Evolutionary conservation across 2,113 vertebrate species (phyloP).

Genomic region (Carlito syrichta): DNA sequence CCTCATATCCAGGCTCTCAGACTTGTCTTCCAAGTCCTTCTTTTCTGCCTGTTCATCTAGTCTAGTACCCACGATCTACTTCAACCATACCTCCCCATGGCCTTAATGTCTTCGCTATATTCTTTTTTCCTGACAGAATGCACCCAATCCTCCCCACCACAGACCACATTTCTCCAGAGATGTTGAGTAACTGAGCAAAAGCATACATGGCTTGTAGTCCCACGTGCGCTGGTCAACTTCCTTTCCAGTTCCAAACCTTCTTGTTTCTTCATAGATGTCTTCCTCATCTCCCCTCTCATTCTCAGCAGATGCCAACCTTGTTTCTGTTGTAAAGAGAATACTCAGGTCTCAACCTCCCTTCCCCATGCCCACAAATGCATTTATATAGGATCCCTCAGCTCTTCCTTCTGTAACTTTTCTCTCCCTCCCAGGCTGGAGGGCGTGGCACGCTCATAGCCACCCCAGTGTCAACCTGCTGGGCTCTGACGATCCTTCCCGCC

Average conservation of each 20-base stretch:
- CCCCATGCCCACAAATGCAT: not conserved
- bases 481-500: too few relatives aligned
- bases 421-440: too few relatives aligned
- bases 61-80: too few relatives aligned
- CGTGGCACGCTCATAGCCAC: too few relatives aligned
- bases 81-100: too few relatives aligned
- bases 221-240: not conserved
- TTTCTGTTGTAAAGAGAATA: not conserved
- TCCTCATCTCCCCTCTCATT: not conserved
- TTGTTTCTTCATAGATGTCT: not conserved
- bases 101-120: not conserved
- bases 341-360: not conserved
- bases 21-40: not conserved
- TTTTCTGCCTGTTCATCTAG: not conserved
- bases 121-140: not conserved
- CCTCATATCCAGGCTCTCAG: not conserved
- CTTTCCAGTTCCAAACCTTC: not conserved
- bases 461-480: too few relatives aligned
- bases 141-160: accelerated
- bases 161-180: not conserved
- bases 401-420: not conserved
- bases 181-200: not conserved
- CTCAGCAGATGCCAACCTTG: not conserved
- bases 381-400: not conserved
- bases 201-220: accelerated